phyloP scores from a whole-genome alignment of 2,888 invertebrate species.

The Drosophila planitibia region DNA sequence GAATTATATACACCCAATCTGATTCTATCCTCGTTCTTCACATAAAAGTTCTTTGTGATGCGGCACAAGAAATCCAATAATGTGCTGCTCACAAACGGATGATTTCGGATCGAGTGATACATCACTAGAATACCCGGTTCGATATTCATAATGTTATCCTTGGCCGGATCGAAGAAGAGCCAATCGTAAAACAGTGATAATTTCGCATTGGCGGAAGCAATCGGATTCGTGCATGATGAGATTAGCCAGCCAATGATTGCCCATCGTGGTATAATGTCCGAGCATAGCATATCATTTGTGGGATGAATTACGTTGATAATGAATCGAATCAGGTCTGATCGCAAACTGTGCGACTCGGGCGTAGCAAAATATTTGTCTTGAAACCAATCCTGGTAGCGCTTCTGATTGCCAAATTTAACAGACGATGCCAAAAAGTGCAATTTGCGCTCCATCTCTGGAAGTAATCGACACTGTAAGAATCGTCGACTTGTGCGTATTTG shows the following conservation, averaged over 20 bases:
- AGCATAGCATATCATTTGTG: slow-evolving; percentile 89
- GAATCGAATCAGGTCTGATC: slow-evolving; percentile 90
- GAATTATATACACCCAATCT: slow-evolving; percentile 86
- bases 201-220: slow-evolving; percentile 89
- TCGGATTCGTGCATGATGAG: slow-evolving; percentile 89
- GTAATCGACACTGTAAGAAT: slow-evolving; percentile 87
- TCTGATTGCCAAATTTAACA: slow-evolving; percentile 89
- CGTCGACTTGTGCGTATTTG: slow-evolving; percentile 88
- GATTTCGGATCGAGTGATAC: slow-evolving; percentile 89
- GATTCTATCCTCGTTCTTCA: slow-evolving; percentile 85
- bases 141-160: slow-evolving; percentile 90
- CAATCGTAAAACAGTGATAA: slow-evolving; percentile 90
- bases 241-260: slow-evolving; percentile 90
- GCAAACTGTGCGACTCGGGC: slow-evolving; percentile 89
- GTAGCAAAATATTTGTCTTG: slow-evolving; percentile 89
- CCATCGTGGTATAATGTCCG: slow-evolving; percentile 90
- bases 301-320: slow-evolving; percentile 90
- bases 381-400: slow-evolving; percentile 90
- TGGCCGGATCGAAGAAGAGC: slow-evolving; percentile 89
- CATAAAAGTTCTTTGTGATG: slow-evolving; percentile 86
- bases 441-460: slow-evolving; percentile 90
- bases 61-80: slow-evolving; percentile 89
- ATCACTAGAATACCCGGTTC: slow-evolving; percentile 90
- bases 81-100: slow-evolving; percentile 89
- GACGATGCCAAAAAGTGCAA: slow-evolving; percentile 87